Evolutionary conservation across 1,140 invertebrate genomes (phyloP).

Genomic region (Papilio xuthus): DNA sequence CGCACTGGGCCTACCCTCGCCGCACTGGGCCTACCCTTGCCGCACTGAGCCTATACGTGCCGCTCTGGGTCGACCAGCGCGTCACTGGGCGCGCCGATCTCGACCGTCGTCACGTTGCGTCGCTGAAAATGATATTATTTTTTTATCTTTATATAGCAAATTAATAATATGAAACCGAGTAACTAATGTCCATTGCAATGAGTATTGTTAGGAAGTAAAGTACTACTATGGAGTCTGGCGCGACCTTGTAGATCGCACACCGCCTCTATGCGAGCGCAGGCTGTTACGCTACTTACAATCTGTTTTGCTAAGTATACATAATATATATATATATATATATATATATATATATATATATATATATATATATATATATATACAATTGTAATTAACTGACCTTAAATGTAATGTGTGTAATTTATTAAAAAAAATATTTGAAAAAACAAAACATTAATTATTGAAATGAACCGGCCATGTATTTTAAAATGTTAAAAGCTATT

Average conservation of each 20-base stretch:
- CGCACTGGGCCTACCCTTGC: too few species aligned
- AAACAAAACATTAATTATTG: slow-evolving; percentile 46
- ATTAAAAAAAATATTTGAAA: slow-evolving; percentile 45
- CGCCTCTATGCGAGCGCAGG: too few species aligned
- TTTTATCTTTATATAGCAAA: not conserved
- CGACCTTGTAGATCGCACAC: not conserved
- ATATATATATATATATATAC: slow-evolving; percentile 47
- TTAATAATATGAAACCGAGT: not conserved
- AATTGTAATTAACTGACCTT: slow-evolving; percentile 57
- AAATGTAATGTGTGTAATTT: slow-evolving; percentile 47
- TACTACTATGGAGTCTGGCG: not conserved
- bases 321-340: too few species aligned
- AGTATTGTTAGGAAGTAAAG: not conserved
- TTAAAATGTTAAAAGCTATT: slow-evolving; percentile 51
- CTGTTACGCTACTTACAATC: slow-evolving; percentile 13
- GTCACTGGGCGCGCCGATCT: too few species aligned
- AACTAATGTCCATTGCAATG: not conserved
- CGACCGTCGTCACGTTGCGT: not conserved
- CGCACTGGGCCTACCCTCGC: too few species aligned
- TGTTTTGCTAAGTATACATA: slow-evolving; percentile 48
- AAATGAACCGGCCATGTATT: slow-evolving; percentile 57
- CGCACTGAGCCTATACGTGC: too few species aligned
- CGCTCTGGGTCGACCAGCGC: too few species aligned
- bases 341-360: too few species aligned
- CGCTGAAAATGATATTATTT: not conserved